A percentile compares a stretch with the other conserved stretches of the same genome.
Conservation (phyloP, 1,140 invertebrate genomes). For the Bicyclus anynana region DNA sequence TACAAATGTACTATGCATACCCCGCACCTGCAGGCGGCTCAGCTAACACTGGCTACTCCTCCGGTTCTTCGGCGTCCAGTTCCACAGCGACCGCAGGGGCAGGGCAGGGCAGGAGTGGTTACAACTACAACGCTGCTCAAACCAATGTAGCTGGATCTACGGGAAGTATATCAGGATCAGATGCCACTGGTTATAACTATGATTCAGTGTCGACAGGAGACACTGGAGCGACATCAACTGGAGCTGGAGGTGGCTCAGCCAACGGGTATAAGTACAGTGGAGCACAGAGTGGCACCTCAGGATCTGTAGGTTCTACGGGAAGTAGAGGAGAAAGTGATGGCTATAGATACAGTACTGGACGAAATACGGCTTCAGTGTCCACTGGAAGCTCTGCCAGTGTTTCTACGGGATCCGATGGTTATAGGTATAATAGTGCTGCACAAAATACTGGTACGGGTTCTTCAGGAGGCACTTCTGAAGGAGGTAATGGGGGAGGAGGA, state of each 20-base stretch:
- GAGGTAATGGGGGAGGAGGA: neutral
- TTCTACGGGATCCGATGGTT: neutral
- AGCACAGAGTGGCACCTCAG: neutral
- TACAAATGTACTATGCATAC: slow-evolving; percentile 62
- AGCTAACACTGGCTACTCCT: slow-evolving; percentile 28
- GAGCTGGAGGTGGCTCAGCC: neutral
- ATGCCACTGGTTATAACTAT: slow-evolving; percentile 7
- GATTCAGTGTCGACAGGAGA: neutral
- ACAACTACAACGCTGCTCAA: slow-evolving; percentile 12
- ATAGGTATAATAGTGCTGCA: slow-evolving; percentile 6
- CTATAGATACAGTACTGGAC: neutral
- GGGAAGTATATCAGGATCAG: neutral
- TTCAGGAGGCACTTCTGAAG: neutral
- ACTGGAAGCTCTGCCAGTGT: neutral
- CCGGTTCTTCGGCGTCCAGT: slow-evolving; percentile 13
- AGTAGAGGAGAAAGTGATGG: neutral
- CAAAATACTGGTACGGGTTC: slow-evolving; percentile 2
- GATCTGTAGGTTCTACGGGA: neutral
- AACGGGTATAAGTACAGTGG: slow-evolving; percentile 27
- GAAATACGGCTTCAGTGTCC: neutral
- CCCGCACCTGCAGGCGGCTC: slow-evolving; percentile 40
- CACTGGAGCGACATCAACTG: neutral
- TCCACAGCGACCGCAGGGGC: slow-evolving; percentile 13
- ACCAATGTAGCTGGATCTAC: slow-evolving; percentile 3
- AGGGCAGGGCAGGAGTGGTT: too few species aligned